Conservation (phyloP, 1,140 invertebrate genomes). For the Pogonus chalceus region DNA sequence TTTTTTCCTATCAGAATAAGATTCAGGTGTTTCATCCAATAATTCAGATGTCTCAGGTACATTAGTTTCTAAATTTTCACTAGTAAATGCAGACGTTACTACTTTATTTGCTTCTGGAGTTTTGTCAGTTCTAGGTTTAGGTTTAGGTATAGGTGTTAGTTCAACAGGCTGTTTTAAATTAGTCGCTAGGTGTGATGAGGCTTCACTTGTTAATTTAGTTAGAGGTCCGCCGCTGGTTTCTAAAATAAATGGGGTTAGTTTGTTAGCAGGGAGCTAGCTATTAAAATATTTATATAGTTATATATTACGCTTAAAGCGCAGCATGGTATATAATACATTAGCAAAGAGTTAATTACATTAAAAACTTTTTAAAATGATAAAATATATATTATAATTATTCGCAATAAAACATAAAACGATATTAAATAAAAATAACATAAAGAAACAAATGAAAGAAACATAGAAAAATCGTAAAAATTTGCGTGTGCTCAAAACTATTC, state of each 20-base stretch:
- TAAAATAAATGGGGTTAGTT: slow-evolving; percentile 34
- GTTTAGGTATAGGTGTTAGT: slow-evolving; percentile 25
- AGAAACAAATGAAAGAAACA: no score
- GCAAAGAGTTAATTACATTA: background rate
- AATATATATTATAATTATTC: background rate
- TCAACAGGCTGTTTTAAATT: background rate
- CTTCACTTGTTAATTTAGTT: slow-evolving; percentile 26
- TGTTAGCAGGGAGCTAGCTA: slow-evolving; percentile 33
- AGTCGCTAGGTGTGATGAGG: slow-evolving; percentile 14
- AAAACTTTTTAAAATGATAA: background rate
- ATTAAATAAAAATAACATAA: background rate
- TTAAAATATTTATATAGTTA: slow-evolving; percentile 20
- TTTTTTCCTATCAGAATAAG: slow-evolving; percentile 37
- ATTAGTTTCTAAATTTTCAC: background rate
- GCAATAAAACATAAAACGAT: background rate
- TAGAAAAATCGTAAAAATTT: background rate
- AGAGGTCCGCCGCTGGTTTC: slow-evolving; percentile 31
- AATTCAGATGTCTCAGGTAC: slow-evolving; percentile 15
- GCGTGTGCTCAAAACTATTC: background rate
- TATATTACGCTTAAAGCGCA: slow-evolving; percentile 12
- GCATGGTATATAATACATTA: background rate
- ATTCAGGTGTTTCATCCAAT: slow-evolving; percentile 22
- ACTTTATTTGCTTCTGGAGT: slow-evolving; percentile 19
- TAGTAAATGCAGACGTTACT: background rate
- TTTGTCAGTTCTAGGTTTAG: slow-evolving; percentile 29